phyloP scores from a whole-genome alignment of 2,888 invertebrate species.

The Cosmia pyralina region DNA sequence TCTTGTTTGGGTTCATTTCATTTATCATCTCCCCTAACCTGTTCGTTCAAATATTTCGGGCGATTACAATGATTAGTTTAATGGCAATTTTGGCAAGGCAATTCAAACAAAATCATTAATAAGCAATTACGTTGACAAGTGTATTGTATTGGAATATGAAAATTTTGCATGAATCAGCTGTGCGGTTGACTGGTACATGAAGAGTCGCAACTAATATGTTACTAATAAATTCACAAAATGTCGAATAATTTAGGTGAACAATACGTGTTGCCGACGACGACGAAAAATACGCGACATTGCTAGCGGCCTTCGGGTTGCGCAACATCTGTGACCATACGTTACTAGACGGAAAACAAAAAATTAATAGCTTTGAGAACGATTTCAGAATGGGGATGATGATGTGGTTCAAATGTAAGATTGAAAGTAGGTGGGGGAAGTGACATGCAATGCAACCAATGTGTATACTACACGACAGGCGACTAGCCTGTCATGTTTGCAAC shows the following conservation, averaged over 20 bases:
- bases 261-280: conserved; percentile 53
- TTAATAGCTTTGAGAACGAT: conserved; percentile 56
- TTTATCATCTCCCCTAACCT: conserved; percentile 58
- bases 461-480: too few relatives aligned
- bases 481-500: conserved; percentile 13
- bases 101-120: conserved; percentile 6
- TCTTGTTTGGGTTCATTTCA: conserved; percentile 54
- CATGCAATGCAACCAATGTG: background rate
- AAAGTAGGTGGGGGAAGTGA: background rate
- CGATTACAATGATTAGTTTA: conserved; percentile 17
- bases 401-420: conserved; percentile 8
- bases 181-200: background rate
- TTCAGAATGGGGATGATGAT: conserved; percentile 42
- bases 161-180: background rate
- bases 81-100: background rate
- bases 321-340: conserved; percentile 73
- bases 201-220: conserved; percentile 27
- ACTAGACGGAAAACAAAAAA: conserved; percentile 61
- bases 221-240: conserved; percentile 61
- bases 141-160: background rate
- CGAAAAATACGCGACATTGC: conserved; percentile 65
- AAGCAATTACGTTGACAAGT: conserved; percentile 4
- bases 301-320: conserved; percentile 68
- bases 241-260: conserved; percentile 67
- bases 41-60: conserved; percentile 35